Base-by-base conservation (phyloP, 2,797 vertebrate genomes). In the Esox lucius region DNA sequence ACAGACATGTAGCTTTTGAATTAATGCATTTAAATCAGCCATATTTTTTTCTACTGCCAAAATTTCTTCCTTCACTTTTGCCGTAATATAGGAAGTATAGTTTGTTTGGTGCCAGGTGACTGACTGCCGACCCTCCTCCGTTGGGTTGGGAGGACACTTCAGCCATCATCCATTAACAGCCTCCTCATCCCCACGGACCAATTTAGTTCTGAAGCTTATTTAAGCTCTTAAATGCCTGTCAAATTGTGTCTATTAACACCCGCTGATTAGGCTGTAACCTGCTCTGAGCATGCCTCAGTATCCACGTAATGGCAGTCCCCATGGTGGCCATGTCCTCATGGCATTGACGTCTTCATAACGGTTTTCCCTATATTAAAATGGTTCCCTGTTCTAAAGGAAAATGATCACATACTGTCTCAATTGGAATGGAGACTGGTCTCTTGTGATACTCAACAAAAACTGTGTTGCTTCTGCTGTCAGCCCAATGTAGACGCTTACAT, bases 211-310 rank as follows among this genome's bases (percentile, higher is more conserved):
- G 62, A 9, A 59, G 56, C 56, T 11, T 65, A 17, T 65, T 33
- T 65, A 65, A 65, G 62, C 67, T 68, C 42, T n/a, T 17, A 17
- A 68, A 26, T 15, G 5, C 67, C 67, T 24, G 13, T 69, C 67
- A 49, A 42, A 24, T 24, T 15, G 12, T 48, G 39, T 65, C 6
- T 65, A 33, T 65, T 65, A 65, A 65, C 28, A 33, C 16, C 62
- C 13, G 16, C 7, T 28, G 62, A 33, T 65, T 31, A 33, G 62
- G 15, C 15, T 65, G 4, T 65, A 28, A 17, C 28, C 31, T 16
- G 28, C 62, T 28, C 62, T 33, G 28, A 16, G 13, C 24, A 17
- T 12, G 8, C 26, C 62, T 65, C 26, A 17, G 4, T 65, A 13
- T 33, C 22, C 56, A 22, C 22, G 1, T 22, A 59, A 59, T 59